phyloP scores from a whole-genome alignment of 2,888 invertebrate genomes.

The Nemoura dubitans region DNA sequence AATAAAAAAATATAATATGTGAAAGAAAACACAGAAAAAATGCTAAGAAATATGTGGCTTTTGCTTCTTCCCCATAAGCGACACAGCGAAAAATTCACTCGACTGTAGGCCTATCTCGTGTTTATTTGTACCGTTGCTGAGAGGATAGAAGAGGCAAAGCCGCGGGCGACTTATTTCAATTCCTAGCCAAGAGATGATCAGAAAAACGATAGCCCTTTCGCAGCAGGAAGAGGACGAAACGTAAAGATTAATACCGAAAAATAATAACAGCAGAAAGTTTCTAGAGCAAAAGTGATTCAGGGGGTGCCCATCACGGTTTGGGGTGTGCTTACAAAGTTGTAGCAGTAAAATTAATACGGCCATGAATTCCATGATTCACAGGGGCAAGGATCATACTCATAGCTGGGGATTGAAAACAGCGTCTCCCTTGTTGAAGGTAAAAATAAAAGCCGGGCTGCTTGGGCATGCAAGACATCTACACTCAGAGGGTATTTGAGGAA shows the following conservation, averaged over 20 bases:
- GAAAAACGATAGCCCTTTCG: not conserved
- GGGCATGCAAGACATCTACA: not conserved
- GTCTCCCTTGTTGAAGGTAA: not conserved
- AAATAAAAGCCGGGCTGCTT: not conserved
- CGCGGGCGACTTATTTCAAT: slow-evolving; percentile 13
- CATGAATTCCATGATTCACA: not conserved
- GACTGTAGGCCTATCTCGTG: slow-evolving; percentile 37
- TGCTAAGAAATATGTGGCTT: slow-evolving; percentile 30
- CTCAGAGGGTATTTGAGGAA: not conserved
- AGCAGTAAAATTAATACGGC: not conserved
- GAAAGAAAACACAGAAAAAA: not conserved
- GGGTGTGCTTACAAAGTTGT: not conserved
- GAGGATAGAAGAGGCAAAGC: not conserved
- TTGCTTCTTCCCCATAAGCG: slow-evolving; percentile 37
- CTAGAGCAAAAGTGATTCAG: not conserved
- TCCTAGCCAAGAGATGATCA: slow-evolving; percentile 25
- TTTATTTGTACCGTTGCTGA: slow-evolving; percentile 33
- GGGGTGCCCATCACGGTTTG: not conserved
- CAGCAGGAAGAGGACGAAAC: not conserved
- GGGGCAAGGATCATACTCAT: not conserved
- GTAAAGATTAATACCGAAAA: not conserved
- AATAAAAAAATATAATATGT: not conserved
- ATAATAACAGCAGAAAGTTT: not conserved
- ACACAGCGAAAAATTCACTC: slow-evolving; percentile 41
- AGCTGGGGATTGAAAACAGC: not conserved